Percentiles rank a stretch among this genome's conserved stretches.
phyloP scores from a whole-genome alignment of 1,140 invertebrate species.

The Microplitis demolitor region DNA sequence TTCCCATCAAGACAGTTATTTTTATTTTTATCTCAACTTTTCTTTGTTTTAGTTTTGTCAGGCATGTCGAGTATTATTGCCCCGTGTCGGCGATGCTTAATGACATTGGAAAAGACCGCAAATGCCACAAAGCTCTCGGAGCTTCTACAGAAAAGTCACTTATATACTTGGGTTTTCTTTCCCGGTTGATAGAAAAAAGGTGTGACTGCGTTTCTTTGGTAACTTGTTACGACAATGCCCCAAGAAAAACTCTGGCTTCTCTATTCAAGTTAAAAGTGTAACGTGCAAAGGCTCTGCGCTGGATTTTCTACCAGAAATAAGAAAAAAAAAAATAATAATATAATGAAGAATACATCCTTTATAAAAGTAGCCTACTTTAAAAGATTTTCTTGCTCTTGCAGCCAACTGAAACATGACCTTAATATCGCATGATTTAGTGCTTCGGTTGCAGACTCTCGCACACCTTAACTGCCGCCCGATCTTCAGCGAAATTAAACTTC shows the following conservation, averaged over 20 bases:
- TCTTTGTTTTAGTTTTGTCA: no score
- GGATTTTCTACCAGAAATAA: not conserved
- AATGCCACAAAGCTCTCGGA: constrained; percentile 2
- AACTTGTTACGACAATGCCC: constrained; percentile 50
- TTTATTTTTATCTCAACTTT: no score
- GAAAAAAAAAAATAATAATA: not conserved
- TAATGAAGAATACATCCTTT: not conserved
- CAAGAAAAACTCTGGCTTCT: constrained; percentile 53
- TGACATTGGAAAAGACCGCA: not conserved
- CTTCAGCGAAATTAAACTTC: constrained; percentile 53
- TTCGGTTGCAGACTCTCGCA: constrained; percentile 41
- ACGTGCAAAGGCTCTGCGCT: constrained; percentile 38
- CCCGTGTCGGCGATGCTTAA: not conserved
- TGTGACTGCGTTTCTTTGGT: constrained; percentile 47
- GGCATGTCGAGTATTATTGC: not conserved
- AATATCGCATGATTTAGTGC: constrained; percentile 60
- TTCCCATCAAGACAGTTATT: no score
- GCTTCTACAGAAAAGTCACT: not conserved
- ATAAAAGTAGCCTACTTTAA: not conserved
- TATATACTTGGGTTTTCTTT: not conserved
- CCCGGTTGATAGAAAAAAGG: not conserved
- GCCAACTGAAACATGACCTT: constrained; percentile 31
- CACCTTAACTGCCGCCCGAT: constrained; percentile 49
- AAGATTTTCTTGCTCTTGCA: no score
- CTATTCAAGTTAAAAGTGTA: constrained; percentile 25